A percentile compares a stretch with the other conserved stretches of the same genome.
phyloP scores from a whole-genome alignment of 2,797 vertebrate species.

The Pteropus rufus region DNA sequence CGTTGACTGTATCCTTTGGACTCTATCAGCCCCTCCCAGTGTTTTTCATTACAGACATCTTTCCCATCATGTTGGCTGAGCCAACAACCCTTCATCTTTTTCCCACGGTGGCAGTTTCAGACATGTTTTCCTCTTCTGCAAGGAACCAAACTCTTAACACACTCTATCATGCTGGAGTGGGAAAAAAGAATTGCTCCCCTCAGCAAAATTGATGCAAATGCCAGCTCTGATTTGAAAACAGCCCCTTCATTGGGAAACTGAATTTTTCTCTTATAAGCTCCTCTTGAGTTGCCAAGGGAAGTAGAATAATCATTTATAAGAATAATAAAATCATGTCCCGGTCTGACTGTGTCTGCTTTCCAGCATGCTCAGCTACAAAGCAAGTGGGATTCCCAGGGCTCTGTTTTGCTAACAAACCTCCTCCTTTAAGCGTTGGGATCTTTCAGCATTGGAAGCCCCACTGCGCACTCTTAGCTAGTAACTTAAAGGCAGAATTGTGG shows the following conservation, averaged over 20 bases:
- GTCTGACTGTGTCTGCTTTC: constrained; percentile 30
- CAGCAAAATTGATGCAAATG: constrained; percentile 40
- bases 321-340: constrained; percentile 52
- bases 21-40: background rate
- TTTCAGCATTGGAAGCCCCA: background rate
- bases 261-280: constrained; percentile 46
- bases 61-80: background rate
- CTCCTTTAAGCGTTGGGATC: background rate
- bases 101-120: background rate
- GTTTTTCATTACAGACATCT: background rate
- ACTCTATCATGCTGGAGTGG: background rate
- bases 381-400: background rate
- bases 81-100: background rate
- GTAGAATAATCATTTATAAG: constrained; percentile 64
- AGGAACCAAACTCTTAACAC: background rate
- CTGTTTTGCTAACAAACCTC: background rate
- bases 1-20: background rate
- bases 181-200: constrained; percentile 17
- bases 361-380: background rate
- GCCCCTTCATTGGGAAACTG: constrained; percentile 38
- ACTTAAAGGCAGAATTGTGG: background rate
- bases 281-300: constrained; percentile 50
- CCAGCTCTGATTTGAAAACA: constrained; percentile 61
- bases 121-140: background rate
- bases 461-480: background rate